Evolutionary conservation across 1,140 invertebrate genomes (phyloP).

Genomic region (Bombus sibiricus): DNA sequence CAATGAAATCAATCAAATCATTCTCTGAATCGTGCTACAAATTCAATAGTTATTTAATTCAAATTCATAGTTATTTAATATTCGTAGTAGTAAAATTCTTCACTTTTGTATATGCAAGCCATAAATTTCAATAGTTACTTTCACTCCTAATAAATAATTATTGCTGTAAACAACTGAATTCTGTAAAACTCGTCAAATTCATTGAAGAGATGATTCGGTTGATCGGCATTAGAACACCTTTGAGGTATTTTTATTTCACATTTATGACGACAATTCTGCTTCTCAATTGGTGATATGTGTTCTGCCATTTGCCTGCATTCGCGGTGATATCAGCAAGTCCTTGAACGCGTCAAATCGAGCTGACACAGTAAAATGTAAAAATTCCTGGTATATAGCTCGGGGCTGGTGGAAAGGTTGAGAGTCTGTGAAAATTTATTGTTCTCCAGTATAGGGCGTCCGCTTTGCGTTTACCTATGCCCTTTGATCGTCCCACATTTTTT

Average conservation of each 20-base stretch:
- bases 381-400: neutral
- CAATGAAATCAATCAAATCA: too few relatives aligned
- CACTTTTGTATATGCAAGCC: too few relatives aligned
- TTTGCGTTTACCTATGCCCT: neutral
- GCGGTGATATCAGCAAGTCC: neutral
- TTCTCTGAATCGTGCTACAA: too few relatives aligned
- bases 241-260: neutral
- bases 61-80: too few relatives aligned
- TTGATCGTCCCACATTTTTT: neutral
- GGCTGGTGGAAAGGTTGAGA: neutral
- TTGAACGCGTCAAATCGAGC: conserved; percentile 28
- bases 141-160: neutral
- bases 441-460: neutral
- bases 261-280: neutral
- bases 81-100: too few relatives aligned
- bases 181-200: neutral
- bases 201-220: neutral
- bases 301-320: neutral
- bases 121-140: too few relatives aligned
- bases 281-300: neutral
- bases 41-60: too few relatives aligned
- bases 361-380: conserved; percentile 31
- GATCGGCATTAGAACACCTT: neutral
- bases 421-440: conserved; percentile 25
- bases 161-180: neutral